These are phyloP conservation scores for Amyelois transitella DNA, from an alignment of 1,140 invertebrate species.

Conservation along the genomic window DNA sequence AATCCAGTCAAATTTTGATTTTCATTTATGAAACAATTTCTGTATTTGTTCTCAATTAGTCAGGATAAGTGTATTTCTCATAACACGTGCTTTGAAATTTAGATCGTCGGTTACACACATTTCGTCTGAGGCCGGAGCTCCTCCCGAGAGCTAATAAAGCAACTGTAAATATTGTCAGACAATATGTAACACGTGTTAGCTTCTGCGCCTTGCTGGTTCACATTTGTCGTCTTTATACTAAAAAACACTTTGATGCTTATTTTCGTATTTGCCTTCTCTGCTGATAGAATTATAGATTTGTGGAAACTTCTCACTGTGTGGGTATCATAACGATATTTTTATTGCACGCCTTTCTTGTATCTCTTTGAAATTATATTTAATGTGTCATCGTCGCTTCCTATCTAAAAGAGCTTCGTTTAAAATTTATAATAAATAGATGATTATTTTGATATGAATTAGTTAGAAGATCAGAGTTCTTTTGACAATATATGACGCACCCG, in stretches of 20 bases:
- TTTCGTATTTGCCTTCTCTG: conserved; percentile 62
- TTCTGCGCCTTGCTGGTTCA: conserved; percentile 48
- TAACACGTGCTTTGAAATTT: conserved; percentile 60
- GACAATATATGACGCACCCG: conserved; percentile 23
- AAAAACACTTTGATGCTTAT: conserved; percentile 72
- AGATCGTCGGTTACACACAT: conserved; percentile 52
- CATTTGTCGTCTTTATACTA: conserved; percentile 63
- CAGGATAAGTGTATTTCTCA: conserved; percentile 32
- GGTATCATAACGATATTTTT: conserved; percentile 44
- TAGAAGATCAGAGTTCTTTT: conserved; percentile 24
- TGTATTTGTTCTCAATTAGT: conserved; percentile 51
- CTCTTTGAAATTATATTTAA: conserved; percentile 55
- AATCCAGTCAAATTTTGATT: no score
- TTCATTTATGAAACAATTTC: conserved; percentile 14
- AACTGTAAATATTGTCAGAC: conserved; percentile 69
- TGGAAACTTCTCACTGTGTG: conserved; percentile 56
- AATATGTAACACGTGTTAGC: conserved; percentile 69
- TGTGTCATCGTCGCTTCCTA: conserved; percentile 65
- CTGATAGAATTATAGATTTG: conserved; percentile 67
- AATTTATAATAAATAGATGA: conserved; percentile 53
- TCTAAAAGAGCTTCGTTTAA: conserved; percentile 44
- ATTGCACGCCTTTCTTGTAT: conserved; percentile 45
- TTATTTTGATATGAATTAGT: conserved; percentile 28
- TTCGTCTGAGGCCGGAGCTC: conserved; percentile 30
- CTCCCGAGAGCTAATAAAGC: conserved; percentile 56